These are phyloP conservation scores for Steromphala cineraria DNA, from an alignment of 2,888 invertebrate genomes.

Conservation along the genomic window DNA sequence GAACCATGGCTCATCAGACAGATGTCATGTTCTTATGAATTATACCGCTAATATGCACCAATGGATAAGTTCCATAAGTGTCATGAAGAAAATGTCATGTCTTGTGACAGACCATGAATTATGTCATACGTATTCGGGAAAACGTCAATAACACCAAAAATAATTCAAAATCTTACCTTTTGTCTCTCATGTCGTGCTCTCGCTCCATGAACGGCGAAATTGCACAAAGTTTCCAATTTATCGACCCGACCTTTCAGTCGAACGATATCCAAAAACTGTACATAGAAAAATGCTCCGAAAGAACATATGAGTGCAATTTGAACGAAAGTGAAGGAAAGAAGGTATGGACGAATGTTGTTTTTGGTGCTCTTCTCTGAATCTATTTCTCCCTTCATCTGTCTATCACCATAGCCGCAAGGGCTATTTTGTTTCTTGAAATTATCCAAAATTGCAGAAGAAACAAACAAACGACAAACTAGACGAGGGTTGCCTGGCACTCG, in stretches of 20 bases:
- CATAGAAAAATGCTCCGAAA: neutral
- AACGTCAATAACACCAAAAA: no score
- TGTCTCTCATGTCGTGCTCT: neutral
- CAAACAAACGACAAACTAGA: neutral
- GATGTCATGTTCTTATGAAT: no score
- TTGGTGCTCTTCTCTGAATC: neutral
- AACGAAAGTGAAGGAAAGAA: neutral
- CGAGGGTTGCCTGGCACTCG: neutral
- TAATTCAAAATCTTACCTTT: neutral
- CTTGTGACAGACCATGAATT: no score
- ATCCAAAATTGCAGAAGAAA: neutral
- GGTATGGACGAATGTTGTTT: neutral
- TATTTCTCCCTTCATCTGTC: neutral
- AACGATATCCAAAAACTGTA: neutral
- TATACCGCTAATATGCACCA: no score
- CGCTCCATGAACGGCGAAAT: neutral
- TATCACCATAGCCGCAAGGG: neutral
- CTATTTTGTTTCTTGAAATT: neutral
- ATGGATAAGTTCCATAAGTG: no score
- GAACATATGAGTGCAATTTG: neutral
- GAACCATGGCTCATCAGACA: no score
- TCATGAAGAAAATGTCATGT: no score
- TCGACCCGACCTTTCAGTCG: neutral
- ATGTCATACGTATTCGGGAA: no score
- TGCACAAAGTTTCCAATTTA: neutral